These are phyloP conservation scores for Crax fasciolata DNA, from an alignment of 2,797 vertebrate genomes.

Conservation along the genomic window DNA sequence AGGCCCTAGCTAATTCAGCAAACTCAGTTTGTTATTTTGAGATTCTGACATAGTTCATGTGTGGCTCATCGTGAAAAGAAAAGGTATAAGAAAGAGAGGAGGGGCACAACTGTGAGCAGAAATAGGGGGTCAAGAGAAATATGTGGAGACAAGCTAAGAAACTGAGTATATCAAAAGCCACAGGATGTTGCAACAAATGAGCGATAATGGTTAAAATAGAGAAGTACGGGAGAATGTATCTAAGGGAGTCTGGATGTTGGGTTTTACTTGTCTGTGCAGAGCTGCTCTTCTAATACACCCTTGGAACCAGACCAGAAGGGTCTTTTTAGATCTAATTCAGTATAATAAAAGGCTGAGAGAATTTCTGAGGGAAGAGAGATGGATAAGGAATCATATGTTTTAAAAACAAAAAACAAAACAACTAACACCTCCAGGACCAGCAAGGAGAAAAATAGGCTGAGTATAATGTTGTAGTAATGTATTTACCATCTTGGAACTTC, in stretches of 20 bases:
- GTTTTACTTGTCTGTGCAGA: background rate
- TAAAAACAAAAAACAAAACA: background rate
- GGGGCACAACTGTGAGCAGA: background rate
- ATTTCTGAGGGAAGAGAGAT: background rate
- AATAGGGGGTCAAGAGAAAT: background rate
- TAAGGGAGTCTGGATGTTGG: background rate
- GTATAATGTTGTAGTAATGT: background rate
- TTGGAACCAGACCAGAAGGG: background rate
- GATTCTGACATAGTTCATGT: background rate
- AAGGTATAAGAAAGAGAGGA: background rate
- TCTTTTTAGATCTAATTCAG: background rate
- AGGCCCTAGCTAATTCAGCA: background rate
- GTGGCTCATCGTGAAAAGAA: background rate
- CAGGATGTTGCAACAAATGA: background rate
- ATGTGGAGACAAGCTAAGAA: background rate
- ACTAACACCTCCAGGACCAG: background rate
- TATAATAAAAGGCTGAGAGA: background rate
- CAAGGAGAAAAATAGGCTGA: background rate
- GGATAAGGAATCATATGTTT: background rate
- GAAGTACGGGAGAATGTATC: background rate
- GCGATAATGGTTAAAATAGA: background rate
- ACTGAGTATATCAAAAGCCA: background rate
- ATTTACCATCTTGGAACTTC: background rate
- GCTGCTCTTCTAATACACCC: background rate
- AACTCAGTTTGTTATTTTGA: background rate